These are phyloP conservation scores for Pituophis catenifer DNA, from an alignment of 2,113 vertebrate species.

Conservation along the genomic window DNA sequence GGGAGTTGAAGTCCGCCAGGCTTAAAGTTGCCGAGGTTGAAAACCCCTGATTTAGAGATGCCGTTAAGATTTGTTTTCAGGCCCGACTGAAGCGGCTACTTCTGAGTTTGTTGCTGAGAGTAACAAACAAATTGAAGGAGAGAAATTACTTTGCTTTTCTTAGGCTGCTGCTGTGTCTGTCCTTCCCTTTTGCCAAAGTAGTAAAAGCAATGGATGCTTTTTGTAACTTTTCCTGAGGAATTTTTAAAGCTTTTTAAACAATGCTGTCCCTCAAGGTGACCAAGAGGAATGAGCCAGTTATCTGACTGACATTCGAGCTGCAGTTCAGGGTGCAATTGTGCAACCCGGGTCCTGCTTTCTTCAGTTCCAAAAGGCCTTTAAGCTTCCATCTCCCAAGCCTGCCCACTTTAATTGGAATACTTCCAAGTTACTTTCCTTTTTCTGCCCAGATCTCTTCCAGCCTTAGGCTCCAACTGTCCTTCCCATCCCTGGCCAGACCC, in stretches of 20 bases:
- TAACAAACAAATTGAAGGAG: not conserved
- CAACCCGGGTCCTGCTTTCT: not conserved
- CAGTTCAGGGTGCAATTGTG: not conserved
- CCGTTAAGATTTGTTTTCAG: not conserved
- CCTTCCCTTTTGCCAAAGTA: not conserved
- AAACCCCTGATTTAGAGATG: not conserved
- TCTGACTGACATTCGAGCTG: not conserved
- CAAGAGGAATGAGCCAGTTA: not conserved
- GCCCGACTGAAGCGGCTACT: not conserved
- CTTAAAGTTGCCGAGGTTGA: too few relatives aligned
- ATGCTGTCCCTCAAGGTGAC: not conserved
- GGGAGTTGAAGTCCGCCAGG: too few relatives aligned
- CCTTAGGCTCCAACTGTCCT: too few relatives aligned
- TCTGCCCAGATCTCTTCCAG: too few relatives aligned
- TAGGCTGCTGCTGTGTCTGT: not conserved
- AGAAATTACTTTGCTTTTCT: not conserved
- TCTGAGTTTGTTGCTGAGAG: not conserved
- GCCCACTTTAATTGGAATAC: not conserved
- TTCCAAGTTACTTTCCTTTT: too few relatives aligned
- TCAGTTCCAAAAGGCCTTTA: not conserved
- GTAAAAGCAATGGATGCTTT: not conserved
- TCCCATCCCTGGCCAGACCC: too few relatives aligned
- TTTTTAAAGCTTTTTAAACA: not conserved
- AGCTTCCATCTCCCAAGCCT: not conserved
- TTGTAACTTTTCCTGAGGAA: not conserved